Evolutionary conservation across 2,888 invertebrate genomes (phyloP), one percentile per base, ranked within the genome.

Genomic region (Biston stratarius): DNA sequence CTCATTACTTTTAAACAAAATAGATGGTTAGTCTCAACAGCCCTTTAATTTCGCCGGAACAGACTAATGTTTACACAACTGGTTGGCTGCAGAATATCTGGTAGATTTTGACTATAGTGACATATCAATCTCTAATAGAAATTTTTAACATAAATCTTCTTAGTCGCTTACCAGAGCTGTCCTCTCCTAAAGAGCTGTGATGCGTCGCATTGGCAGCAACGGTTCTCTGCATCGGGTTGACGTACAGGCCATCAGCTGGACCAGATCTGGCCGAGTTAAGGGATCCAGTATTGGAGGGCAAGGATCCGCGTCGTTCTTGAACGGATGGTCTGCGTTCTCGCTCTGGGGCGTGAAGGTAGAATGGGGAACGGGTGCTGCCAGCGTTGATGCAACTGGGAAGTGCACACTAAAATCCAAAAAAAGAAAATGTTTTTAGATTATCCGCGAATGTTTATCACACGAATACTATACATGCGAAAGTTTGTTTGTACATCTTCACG

Each of bases 211-310:
- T 86, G 1, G 86, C 83, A 0, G 88, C 83, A 2, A 83, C 81
- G 7, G 79, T 83, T 47, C 95, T 88, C 77, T 94, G 95, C 97
- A 97, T 97, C 0, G 97, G 97, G 85, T 97, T 97, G 69, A 98
- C 96, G 83, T 97, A 98, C 49, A 97, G 94, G 0, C 97, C 97
- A 78, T 97, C 97, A 65, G 96, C 96, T 0, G 96, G 96, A 68
- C 95, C 83, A 76, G 92, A 86, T 15, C 91, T 77, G 15, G 85
- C 81, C 0, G 91, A 91, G 75, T 84, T 82, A 67, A 92, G 71
- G 89, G 96, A 79, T 0, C 90, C 87, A 69, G 82, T 82, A 0
- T 89, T 86, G 55, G 92, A 90, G 8, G 92, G 88, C 6, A 94
- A 64, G 64, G 94, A 87, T 33, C 91, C 86, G 67, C 94, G 81